These are phyloP conservation scores for Eulimnadia texana DNA, from an alignment of 1,140 invertebrate species.

Conservation along the genomic window DNA sequence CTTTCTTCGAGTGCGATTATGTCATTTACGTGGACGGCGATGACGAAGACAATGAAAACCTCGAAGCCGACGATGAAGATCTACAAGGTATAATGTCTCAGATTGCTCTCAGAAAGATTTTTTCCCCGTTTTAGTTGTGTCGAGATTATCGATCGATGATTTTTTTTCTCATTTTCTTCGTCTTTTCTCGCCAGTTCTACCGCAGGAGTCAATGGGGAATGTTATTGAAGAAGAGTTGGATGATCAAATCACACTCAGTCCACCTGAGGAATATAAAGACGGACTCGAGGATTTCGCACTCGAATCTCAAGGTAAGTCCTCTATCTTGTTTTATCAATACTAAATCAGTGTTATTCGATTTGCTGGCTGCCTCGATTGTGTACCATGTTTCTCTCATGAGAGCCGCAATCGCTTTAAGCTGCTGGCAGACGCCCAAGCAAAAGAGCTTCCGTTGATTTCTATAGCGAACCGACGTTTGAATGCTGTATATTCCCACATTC, in stretches of 20 bases:
- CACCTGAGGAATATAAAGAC: conserved; percentile 64
- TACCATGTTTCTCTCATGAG: too few species aligned
- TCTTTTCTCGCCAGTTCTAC: background rate
- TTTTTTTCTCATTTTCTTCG: background rate
- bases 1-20: conserved; percentile 75
- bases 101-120: too few species aligned
- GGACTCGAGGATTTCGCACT: background rate
- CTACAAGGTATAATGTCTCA: background rate
- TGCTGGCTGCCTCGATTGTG: too few species aligned
- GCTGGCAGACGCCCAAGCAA: too few species aligned
- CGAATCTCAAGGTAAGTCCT: background rate
- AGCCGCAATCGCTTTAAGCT: too few species aligned
- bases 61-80: background rate
- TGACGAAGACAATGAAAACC: conserved; percentile 52
- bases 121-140: too few species aligned
- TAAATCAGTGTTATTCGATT: too few species aligned
- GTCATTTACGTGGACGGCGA: conserved; percentile 55
- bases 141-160: too few species aligned
- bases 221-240: background rate
- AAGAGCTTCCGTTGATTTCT: too few species aligned
- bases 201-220: background rate
- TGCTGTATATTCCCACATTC: too few species aligned
- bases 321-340: too few species aligned
- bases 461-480: too few species aligned
- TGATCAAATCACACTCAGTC: conserved; percentile 38